Evolutionary conservation across 2,888 invertebrate species (phyloP), one percentile per base, ranked within the genome.

Genomic region (Oscheius myriophilus): DNA sequence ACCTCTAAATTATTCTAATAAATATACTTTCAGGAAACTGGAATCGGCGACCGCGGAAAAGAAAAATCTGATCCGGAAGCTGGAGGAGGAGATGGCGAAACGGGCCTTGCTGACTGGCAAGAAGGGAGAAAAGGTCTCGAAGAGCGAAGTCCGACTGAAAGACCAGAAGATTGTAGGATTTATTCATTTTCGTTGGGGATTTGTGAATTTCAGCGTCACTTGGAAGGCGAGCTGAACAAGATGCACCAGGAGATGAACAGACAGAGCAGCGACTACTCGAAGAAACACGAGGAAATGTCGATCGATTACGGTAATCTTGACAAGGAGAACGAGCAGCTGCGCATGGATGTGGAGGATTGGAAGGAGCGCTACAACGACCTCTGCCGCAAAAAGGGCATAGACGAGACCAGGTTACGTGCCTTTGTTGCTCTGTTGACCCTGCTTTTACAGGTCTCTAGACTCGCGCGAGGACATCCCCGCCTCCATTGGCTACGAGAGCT

Each of bases 61-160:
- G 55, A 71, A 75, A 58, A 69, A 71, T 21, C 67, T 75, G 9
- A 76, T 75, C 75, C 95, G 96, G 88, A 98, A 97, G 87, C 90
- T 98, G 75, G 95, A 96, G 6, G 96, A 97, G 89, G 93, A 97
- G 72, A 93, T 97, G 93, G 95, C 95, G 87, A 91, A 96, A 94
- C 93, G 87, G 92, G 92, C 33, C 4, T 33, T 33, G 33, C 3
- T 46, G 91, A 91, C 57, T 91, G 92, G 67, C 92, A 93, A 88
- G 43, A 73, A 70, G 74, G 79, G 75, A 67, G 78, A 72, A 6
- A 74, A 73, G 23, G 72, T 72, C 7, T 68, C 91, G 6, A 95
- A 95, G 87, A 61, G 66, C 11, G 96, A 96, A 87, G 89, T 96
- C 68, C 93, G 93, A 21, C 79, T 90, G 89, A 96, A 97, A 89